phyloP scores from a whole-genome alignment of 2,113 vertebrate genomes.

The Paramormyrops kingsleyae region DNA sequence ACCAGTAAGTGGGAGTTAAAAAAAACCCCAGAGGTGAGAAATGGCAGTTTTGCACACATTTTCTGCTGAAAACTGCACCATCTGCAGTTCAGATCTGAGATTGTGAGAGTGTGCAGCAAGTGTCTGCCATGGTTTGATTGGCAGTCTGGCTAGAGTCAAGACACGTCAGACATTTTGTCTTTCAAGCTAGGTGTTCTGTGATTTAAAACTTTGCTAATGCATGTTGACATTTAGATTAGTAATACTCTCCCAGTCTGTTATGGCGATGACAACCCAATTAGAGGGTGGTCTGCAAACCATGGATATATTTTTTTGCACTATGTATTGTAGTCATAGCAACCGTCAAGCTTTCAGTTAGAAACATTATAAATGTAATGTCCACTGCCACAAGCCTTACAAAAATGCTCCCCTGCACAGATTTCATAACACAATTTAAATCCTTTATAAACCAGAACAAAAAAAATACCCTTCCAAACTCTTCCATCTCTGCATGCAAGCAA shows the following conservation, averaged over 20 bases:
- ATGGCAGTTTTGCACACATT: neutral
- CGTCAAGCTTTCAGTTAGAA: slow-evolving; percentile 6
- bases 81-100: neutral
- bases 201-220: slow-evolving; percentile 14
- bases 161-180: neutral
- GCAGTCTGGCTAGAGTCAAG: neutral
- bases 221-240: slow-evolving; percentile 11
- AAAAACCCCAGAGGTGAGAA: neutral
- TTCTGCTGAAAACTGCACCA: neutral
- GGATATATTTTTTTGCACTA: neutral
- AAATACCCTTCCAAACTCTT: neutral
- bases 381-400: neutral
- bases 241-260: neutral
- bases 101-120: neutral
- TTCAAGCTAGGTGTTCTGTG: neutral
- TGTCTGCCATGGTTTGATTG: slow-evolving; percentile 2
- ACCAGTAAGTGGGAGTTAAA: neutral
- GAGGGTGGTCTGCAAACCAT: neutral
- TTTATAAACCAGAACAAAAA: neutral
- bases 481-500: neutral
- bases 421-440: neutral
- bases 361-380: neutral
- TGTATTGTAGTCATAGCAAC: slow-evolving; percentile 18
- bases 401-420: neutral
- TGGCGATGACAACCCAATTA: slow-evolving; percentile 14